Conservation (phyloP, 2,888 invertebrate species). For the Hyalella azteca region DNA sequence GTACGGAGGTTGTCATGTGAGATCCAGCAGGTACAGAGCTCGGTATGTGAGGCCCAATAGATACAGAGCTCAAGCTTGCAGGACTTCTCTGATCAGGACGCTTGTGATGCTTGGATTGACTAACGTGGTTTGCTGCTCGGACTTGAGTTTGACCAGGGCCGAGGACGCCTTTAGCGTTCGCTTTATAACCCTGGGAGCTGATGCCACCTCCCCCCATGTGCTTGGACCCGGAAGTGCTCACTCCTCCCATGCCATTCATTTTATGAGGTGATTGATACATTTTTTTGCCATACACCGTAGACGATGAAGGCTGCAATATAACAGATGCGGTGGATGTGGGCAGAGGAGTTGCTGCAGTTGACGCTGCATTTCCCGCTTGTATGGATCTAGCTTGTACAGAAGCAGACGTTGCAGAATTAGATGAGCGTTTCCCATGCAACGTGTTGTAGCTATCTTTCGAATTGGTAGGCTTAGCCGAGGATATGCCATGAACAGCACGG, state of each 20-base stretch:
- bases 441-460: background rate
- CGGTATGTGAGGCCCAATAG: too few species aligned
- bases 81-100: slow-evolving; percentile 8
- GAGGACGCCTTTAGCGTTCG: background rate
- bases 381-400: background rate
- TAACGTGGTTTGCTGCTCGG: background rate
- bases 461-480: background rate
- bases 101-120: background rate
- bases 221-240: background rate
- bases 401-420: background rate
- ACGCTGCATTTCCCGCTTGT: background rate
- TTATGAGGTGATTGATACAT: background rate
- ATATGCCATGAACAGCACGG: background rate
- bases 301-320: background rate
- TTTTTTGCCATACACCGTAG: background rate
- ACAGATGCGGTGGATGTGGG: background rate
- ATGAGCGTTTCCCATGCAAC: background rate
- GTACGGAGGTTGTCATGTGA: too few species aligned
- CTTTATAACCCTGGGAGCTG: background rate
- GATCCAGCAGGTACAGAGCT: too few species aligned
- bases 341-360: background rate
- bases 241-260: slow-evolving; percentile 22
- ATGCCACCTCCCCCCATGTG: background rate
- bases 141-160: slow-evolving; percentile 7
- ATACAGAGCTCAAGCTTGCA: background rate